These are phyloP conservation scores for Diabrotica virgifera DNA, from an alignment of 1,140 invertebrate species.

Conservation along the genomic window DNA sequence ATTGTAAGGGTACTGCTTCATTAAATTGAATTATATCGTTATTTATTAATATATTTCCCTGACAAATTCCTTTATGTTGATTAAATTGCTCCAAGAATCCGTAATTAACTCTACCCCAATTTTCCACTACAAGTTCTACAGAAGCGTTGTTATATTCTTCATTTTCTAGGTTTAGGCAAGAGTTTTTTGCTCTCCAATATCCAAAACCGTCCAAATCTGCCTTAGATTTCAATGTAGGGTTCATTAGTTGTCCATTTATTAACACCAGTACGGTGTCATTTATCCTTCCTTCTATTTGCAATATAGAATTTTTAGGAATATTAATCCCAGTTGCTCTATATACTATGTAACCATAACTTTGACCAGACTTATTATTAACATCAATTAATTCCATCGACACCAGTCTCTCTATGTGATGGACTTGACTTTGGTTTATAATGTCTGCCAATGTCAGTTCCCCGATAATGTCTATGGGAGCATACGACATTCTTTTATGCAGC, in stretches of 20 bases:
- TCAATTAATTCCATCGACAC: slow-evolving; percentile 55
- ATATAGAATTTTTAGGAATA: slow-evolving; percentile 30
- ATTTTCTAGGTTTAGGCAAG: slow-evolving; percentile 26
- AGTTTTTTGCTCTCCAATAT: slow-evolving; percentile 49
- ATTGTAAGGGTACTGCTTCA: slow-evolving; percentile 55
- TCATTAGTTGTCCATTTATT: slow-evolving; percentile 48
- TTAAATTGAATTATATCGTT: slow-evolving; percentile 41
- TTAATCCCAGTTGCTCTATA: slow-evolving; percentile 47
- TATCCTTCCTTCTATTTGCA: slow-evolving; percentile 51
- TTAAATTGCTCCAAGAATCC: slow-evolving; percentile 47
- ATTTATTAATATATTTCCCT: slow-evolving; percentile 23
- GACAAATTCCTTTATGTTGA: slow-evolving; percentile 25
- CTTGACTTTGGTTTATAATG: slow-evolving; percentile 34
- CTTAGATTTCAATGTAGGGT: slow-evolving; percentile 36
- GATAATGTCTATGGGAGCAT: slow-evolving; percentile 21
- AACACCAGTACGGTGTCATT: slow-evolving; percentile 55
- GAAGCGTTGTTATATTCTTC: slow-evolving; percentile 35
- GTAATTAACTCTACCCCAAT: slow-evolving; percentile 59
- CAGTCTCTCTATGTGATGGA: slow-evolving; percentile 22
- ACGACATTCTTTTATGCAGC: neutral
- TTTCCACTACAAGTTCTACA: slow-evolving; percentile 59
- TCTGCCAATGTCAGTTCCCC: slow-evolving; percentile 37
- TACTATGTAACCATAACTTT: slow-evolving; percentile 59
- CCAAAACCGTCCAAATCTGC: slow-evolving; percentile 49
- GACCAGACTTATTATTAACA: slow-evolving; percentile 54